phyloP scores from a whole-genome alignment of 2,888 invertebrate genomes.

The Eudasyphora cyanicolor region DNA sequence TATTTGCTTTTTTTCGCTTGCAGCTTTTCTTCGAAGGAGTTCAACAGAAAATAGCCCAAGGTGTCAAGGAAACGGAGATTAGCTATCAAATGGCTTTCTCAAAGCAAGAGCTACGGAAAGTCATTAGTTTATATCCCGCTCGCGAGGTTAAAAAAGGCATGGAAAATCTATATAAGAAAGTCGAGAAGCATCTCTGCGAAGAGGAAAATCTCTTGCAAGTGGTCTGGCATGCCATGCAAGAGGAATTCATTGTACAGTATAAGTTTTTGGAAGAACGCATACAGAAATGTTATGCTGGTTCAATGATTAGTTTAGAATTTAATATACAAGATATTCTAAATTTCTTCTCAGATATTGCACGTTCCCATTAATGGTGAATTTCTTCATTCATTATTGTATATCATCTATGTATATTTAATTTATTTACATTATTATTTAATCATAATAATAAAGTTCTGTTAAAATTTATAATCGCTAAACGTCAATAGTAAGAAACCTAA shows the following conservation, averaged over 20 bases:
- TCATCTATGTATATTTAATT: not conserved
- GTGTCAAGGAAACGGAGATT: constrained; percentile 97
- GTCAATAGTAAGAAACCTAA: too few species aligned
- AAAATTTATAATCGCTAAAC: not conserved
- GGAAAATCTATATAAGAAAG: constrained; percentile 95
- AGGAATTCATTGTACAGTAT: constrained; percentile 98
- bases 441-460: not conserved
- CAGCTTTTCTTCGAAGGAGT: constrained; percentile 98
- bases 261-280: constrained; percentile 95
- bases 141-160: constrained; percentile 95
- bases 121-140: constrained; percentile 96
- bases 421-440: constrained; percentile 20
- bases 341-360: constrained; percentile 99
- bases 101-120: constrained; percentile 96
- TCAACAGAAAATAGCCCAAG: constrained; percentile 93
- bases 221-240: constrained; percentile 99
- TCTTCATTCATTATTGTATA: not conserved
- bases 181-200: constrained; percentile 98
- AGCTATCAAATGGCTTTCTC: constrained; percentile 98
- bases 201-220: constrained; percentile 96
- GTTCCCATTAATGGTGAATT: constrained; percentile 89
- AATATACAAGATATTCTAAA: constrained; percentile 96
- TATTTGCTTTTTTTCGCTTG: constrained; percentile 32
- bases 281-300: constrained; percentile 97
- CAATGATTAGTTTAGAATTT: constrained; percentile 96